Conservation (phyloP, 2,888 invertebrate species). For the Apamea anceps region DNA sequence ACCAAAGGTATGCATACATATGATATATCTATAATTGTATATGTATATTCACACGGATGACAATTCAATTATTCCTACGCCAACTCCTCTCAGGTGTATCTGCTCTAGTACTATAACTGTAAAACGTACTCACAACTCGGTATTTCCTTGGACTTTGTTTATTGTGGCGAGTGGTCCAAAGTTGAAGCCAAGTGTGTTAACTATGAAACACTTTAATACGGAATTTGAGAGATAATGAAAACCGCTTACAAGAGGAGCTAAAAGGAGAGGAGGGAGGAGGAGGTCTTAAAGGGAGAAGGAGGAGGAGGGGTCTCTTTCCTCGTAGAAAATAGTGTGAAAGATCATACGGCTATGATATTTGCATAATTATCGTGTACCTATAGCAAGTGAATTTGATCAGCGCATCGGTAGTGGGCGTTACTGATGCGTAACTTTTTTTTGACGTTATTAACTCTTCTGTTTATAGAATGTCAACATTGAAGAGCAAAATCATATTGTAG, state of each 20-base stretch:
- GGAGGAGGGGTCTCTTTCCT: not conserved
- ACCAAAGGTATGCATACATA: not conserved
- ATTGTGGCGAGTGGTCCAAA: conserved; percentile 28
- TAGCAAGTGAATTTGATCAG: not conserved
- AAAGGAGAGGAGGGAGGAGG: too few species aligned
- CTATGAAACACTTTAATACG: not conserved
- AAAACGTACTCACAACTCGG: conserved; percentile 22
- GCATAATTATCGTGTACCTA: not conserved
- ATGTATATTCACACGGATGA: conserved; percentile 2
- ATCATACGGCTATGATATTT: not conserved
- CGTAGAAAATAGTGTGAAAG: not conserved
- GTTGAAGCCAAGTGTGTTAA: conserved; percentile 7
- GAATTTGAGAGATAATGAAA: not conserved
- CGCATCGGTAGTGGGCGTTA: not conserved
- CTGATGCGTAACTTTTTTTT: too few species aligned
- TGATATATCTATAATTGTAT: too few species aligned
- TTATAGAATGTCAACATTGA: too few species aligned
- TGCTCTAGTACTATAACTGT: not conserved
- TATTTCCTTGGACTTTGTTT: conserved; percentile 23
- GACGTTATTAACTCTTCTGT: too few species aligned
- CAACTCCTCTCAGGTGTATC: conserved; percentile 13
- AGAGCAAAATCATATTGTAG: too few species aligned
- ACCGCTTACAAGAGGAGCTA: not conserved
- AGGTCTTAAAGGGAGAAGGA: too few species aligned
- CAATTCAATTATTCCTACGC: conserved; percentile 48